Percentiles rank a stretch among this genome's conserved stretches.
These are phyloP conservation scores for Erannis defoliaria DNA, from an alignment of 2,888 invertebrate genomes.

Conservation along the genomic window DNA sequence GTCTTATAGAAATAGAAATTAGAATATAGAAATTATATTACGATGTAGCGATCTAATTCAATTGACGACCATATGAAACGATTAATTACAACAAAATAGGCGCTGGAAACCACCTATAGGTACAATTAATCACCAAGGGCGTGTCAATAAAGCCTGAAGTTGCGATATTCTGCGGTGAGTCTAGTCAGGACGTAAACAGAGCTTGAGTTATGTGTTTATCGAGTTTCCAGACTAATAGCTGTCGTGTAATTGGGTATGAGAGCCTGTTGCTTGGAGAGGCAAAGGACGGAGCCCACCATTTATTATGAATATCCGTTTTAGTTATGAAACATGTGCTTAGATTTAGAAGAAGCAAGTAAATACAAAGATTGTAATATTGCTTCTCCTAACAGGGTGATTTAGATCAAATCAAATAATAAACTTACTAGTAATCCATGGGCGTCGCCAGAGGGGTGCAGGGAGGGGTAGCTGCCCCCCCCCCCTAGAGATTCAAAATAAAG, in stretches of 20 bases:
- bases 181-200: conserved; percentile 24
- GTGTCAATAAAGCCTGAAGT: conserved; percentile 36
- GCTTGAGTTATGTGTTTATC: conserved; percentile 17
- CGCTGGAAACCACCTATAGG: not conserved
- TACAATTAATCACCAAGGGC: conserved; percentile 4
- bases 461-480: too few relatives aligned
- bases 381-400: too few relatives aligned
- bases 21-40: too few relatives aligned
- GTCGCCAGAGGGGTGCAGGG: too few relatives aligned
- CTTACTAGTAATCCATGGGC: too few relatives aligned
- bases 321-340: not conserved
- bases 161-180: conserved; percentile 30
- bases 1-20: too few relatives aligned
- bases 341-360: not conserved
- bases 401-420: too few relatives aligned
- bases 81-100: not conserved
- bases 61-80: not conserved
- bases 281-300: conserved; percentile 16
- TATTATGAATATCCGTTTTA: conserved; percentile 4
- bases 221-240: conserved; percentile 25
- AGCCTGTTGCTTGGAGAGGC: conserved; percentile 40
- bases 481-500: too few relatives aligned
- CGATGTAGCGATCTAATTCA: too few relatives aligned
- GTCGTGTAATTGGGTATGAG: conserved; percentile 14
- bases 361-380: not conserved